Conservation (phyloP, 2,113 vertebrate genomes). For the Corythornis vintsioides region DNA sequence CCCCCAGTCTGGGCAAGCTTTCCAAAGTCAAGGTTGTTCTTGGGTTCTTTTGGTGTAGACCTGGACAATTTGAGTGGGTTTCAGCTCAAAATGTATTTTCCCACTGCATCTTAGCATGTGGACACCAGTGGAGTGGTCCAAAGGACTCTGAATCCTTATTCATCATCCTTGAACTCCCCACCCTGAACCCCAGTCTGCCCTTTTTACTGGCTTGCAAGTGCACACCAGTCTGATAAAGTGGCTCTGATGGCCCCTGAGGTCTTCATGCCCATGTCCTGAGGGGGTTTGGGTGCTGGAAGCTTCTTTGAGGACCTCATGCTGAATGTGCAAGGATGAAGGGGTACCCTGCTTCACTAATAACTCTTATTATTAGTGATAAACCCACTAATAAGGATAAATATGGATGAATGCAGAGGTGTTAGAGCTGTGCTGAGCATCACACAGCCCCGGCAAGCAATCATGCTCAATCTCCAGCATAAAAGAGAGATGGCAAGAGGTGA, state of each 20-base stretch:
- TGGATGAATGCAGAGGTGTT: neutral
- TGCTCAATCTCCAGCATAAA: neutral
- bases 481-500: neutral
- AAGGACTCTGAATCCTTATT: neutral
- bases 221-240: neutral
- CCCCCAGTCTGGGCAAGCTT: neutral
- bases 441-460: rapidly evolving
- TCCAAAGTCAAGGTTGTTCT: neutral
- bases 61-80: neutral
- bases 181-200: neutral
- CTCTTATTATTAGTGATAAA: too few species aligned
- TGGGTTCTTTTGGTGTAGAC: neutral
- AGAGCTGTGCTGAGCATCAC: neutral
- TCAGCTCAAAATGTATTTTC: neutral
- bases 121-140: rapidly evolving
- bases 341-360: neutral
- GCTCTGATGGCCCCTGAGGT: neutral
- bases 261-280: rapidly evolving
- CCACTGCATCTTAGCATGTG: rapidly evolving
- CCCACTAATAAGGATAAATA: too few species aligned
- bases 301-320: neutral
- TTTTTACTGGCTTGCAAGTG: neutral
- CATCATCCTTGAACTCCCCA: neutral
- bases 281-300: too few species aligned
- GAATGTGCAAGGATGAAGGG: rapidly evolving